phyloP scores from a whole-genome alignment of 2,888 invertebrate species.

The Scaptomyza tumidula region DNA sequence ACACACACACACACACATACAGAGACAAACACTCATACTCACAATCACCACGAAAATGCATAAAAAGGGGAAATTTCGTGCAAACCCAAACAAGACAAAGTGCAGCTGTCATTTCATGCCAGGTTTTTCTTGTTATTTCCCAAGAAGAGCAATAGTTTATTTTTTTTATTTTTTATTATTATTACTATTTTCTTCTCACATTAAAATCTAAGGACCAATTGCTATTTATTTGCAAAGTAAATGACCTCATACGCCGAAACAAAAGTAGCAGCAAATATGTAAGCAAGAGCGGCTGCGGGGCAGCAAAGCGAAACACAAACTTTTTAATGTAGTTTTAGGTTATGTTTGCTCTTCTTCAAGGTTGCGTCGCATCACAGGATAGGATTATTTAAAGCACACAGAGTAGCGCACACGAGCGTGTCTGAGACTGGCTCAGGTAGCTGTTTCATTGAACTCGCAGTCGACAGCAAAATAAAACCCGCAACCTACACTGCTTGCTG shows the following conservation, averaged over 20 bases:
- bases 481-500: constrained; percentile 23
- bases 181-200: background rate
- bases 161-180: background rate
- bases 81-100: constrained; percentile 49
- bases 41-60: constrained; percentile 36
- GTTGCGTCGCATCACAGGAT: constrained; percentile 55
- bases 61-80: constrained; percentile 58
- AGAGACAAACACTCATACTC: constrained; percentile 16
- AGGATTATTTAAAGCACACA: constrained; percentile 26
- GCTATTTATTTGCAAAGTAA: constrained; percentile 59
- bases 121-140: constrained; percentile 26
- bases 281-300: background rate
- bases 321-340: constrained; percentile 65
- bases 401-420: constrained; percentile 7
- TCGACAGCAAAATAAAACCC: constrained; percentile 5
- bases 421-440: constrained; percentile 29
- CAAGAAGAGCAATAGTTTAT: background rate
- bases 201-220: constrained; percentile 37
- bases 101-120: constrained; percentile 56
- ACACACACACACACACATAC: constrained; percentile 7
- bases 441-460: constrained; percentile 51
- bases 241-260: constrained; percentile 67
- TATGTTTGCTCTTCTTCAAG: constrained; percentile 72
- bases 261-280: background rate
- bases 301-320: constrained; percentile 20